Evolutionary conservation across 2,113 vertebrate species (phyloP).

Genomic region (Grallaria varia): DNA sequence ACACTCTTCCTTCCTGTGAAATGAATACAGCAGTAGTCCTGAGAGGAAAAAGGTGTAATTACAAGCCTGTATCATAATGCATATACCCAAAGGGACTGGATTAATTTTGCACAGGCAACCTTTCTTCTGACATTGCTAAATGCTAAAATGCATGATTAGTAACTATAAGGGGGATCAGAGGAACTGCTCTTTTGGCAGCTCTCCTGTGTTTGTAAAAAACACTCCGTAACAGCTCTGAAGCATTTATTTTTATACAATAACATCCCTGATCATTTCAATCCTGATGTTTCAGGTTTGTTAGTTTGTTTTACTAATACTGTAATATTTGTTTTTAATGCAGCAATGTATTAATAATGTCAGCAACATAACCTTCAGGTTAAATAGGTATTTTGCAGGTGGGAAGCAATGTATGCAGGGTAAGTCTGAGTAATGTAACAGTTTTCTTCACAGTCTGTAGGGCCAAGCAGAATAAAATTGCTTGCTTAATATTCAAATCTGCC

Average conservation of each 20-base stretch:
- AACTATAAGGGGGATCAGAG: background rate
- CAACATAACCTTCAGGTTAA: background rate
- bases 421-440: background rate
- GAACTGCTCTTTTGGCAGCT: background rate
- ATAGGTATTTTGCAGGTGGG: background rate
- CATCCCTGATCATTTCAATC: background rate
- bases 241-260: background rate
- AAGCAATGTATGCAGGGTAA: background rate
- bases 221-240: background rate
- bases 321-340: background rate
- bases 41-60: slow-evolving; percentile 29
- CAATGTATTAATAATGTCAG: background rate
- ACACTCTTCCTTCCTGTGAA: background rate
- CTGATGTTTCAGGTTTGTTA: background rate
- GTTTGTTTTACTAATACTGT: background rate
- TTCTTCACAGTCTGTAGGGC: background rate
- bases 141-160: slow-evolving; percentile 29
- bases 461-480: background rate
- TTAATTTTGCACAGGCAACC: slow-evolving; percentile 40
- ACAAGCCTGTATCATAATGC: background rate
- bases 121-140: slow-evolving; percentile 44
- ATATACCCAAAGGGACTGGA: slow-evolving; percentile 5
- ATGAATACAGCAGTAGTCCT: background rate
- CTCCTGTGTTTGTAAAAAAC: background rate
- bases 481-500: slow-evolving; percentile 11